phyloP scores from a whole-genome alignment of 2,888 invertebrate genomes.

The Heliconius ethilla region DNA sequence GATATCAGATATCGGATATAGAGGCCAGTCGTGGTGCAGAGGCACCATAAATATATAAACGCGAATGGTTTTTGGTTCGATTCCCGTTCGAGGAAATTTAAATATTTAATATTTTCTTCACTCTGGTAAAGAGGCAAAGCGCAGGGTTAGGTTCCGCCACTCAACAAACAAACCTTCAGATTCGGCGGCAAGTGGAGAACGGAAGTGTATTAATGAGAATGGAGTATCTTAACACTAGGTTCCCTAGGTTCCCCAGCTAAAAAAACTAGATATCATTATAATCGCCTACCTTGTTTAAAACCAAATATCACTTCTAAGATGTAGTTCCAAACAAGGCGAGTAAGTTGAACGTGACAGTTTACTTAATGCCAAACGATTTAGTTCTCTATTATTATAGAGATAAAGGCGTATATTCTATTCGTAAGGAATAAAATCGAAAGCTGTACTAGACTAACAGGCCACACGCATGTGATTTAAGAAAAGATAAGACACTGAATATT shows the following conservation, averaged over 20 bases:
- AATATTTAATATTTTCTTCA: no score
- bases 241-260: no score
- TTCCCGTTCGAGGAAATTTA: no score
- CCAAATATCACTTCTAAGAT: constrained; percentile 27
- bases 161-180: no score
- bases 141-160: no score
- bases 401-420: constrained; percentile 3
- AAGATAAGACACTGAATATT: constrained; percentile 27
- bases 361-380: neutral
- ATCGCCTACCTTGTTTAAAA: constrained; percentile 21
- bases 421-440: constrained; percentile 29
- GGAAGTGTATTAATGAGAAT: no score
- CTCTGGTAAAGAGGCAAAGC: no score
- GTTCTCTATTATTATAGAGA: neutral
- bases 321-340: constrained; percentile 34
- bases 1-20: neutral
- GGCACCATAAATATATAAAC: no score
- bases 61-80: no score
- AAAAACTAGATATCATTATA: constrained; percentile 1
- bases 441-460: constrained; percentile 39
- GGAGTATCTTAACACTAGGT: no score
- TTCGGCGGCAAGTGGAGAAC: no score
- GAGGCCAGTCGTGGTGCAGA: no score
- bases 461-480: constrained; percentile 40
- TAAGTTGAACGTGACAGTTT: constrained; percentile 27